Percentiles rank a stretch among this genome's conserved stretches.
phyloP scores from a whole-genome alignment of 1,140 invertebrate species.

The Protaetia brevitarsis region DNA sequence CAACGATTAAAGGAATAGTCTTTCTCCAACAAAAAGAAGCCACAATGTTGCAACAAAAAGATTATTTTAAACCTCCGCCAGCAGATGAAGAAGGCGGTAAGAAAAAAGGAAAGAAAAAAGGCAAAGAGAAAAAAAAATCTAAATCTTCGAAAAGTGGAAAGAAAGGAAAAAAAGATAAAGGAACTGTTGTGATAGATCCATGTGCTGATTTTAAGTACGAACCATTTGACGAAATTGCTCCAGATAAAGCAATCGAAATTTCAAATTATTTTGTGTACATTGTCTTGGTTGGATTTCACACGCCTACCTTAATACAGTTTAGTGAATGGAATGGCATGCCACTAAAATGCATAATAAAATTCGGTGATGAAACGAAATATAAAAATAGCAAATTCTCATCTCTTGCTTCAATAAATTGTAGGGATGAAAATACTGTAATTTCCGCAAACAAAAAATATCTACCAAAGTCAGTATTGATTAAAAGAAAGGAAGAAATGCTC shows the following conservation, averaged over 20 bases:
- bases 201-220: neutral
- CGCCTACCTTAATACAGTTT: neutral
- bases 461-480: neutral
- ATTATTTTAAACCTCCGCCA: neutral
- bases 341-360: slow-evolving; percentile 3
- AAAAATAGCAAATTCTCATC: neutral
- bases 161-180: slow-evolving; percentile 12
- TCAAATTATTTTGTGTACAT: neutral
- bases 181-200: neutral
- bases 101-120: neutral
- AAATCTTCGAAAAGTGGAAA: neutral
- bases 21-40: neutral
- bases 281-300: slow-evolving; percentile 16
- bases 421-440: neutral
- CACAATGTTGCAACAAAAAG: neutral
- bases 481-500: neutral
- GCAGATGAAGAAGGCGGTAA: neutral
- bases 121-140: neutral
- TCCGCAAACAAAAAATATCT: neutral
- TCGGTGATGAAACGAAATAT: neutral
- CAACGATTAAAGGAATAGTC: slow-evolving; percentile 1
- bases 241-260: neutral
- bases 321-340: neutral
- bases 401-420: neutral
- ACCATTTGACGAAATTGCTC: neutral